Conservation (phyloP, 2,113 vertebrate species). For the Pandion haliaetus region DNA sequence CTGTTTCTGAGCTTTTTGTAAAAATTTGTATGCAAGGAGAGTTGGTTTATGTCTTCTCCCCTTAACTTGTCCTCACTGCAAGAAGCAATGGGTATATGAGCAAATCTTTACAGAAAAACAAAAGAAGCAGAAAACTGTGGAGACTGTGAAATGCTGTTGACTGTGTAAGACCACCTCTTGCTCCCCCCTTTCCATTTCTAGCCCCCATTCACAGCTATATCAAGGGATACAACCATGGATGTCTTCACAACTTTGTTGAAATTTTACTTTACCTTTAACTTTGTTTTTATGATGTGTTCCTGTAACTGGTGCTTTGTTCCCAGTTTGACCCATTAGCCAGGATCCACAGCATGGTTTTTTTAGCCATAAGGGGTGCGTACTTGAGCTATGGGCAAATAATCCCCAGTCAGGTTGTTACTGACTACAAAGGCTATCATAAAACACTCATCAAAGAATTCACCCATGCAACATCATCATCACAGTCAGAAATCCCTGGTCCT, state of each 20-base stretch:
- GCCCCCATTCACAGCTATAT: not conserved
- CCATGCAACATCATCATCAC: accelerated
- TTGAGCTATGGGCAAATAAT: not conserved
- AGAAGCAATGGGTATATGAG: not conserved
- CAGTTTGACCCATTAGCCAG: not conserved
- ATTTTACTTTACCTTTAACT: not conserved
- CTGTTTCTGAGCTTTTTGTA: not conserved
- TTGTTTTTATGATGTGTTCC: not conserved
- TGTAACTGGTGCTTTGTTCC: not conserved
- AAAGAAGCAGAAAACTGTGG: not conserved
- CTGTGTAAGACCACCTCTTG: not conserved
- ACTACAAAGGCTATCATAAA: not conserved
- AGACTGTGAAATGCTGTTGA: not conserved
- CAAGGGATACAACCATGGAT: not conserved
- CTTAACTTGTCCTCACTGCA: not conserved
- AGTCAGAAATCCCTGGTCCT: not conserved
- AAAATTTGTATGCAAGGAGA: not conserved
- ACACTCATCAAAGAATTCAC: not conserved
- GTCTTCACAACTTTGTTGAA: not conserved
- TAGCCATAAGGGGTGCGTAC: not conserved
- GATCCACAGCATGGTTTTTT: not conserved
- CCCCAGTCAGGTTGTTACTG: not conserved
- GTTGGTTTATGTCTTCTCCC: not conserved
- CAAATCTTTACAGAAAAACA: not conserved
- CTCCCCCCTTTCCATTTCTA: not conserved